A percentile compares a stretch with the other conserved stretches of the same genome.
Evolutionary conservation across 2,113 vertebrate species (phyloP).

Genomic region (Arothron firmamentum): DNA sequence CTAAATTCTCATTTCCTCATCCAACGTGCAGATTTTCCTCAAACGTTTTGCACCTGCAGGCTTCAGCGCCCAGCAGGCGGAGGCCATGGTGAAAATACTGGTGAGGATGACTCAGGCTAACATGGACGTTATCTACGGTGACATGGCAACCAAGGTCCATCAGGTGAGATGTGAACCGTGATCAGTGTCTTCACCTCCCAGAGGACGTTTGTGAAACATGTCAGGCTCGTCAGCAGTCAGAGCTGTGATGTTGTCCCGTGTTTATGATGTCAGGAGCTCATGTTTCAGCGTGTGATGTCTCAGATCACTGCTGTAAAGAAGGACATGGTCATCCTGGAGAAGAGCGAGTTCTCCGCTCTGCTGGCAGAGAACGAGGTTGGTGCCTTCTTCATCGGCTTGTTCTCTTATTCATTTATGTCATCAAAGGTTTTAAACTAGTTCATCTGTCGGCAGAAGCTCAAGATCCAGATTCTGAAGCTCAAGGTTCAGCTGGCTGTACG

Average conservation of each 20-base stretch:
- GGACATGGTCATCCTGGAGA: conserved; percentile 98
- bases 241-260: background rate
- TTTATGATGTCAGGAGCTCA: conserved; percentile 82
- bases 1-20: background rate
- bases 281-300: conserved; percentile 92
- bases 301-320: conserved; percentile 89
- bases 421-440: conserved; percentile 1
- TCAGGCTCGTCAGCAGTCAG: no score
- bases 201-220: background rate
- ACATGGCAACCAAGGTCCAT: conserved; percentile 94
- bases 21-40: background rate
- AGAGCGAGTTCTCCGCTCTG: conserved; percentile 93
- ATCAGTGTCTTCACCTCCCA: no score
- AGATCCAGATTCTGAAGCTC: conserved; percentile 84
- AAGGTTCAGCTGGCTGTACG: conserved; percentile 87
- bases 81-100: conserved; percentile 82
- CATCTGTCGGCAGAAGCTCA: conserved; percentile 82
- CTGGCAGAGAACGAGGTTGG: conserved; percentile 91
- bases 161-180: conserved; percentile 76
- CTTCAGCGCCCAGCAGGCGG: conserved; percentile 85
- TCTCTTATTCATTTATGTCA: background rate
- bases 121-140: conserved; percentile 84
- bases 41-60: conserved; percentile 61
- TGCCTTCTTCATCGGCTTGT: background rate
- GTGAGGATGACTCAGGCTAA: conserved; percentile 83